Percentiles rank a stretch among this genome's conserved stretches.
phyloP scores from a whole-genome alignment of 2,113 vertebrate genomes.

The Suncus etruscus region DNA sequence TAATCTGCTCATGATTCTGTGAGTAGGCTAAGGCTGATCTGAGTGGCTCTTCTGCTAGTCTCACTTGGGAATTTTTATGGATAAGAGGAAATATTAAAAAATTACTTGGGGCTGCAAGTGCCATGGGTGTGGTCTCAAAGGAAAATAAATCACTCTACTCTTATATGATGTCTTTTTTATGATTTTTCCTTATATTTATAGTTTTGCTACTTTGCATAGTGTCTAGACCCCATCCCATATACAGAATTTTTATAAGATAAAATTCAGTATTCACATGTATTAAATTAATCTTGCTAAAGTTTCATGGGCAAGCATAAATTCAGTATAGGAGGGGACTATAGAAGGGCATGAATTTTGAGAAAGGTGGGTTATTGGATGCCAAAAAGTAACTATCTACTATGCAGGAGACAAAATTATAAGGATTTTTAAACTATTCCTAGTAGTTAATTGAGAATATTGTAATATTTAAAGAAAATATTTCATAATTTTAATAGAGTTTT shows the following conservation, averaged over 20 bases:
- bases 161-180: neutral
- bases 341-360: neutral
- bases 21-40: neutral
- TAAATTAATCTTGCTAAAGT: neutral
- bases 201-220: neutral
- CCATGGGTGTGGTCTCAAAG: no score
- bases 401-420: neutral
- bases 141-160: neutral
- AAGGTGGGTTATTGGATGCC: neutral
- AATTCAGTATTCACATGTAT: neutral
- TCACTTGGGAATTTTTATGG: neutral
- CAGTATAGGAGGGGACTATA: neutral
- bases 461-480: constrained; percentile 32
- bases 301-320: neutral
- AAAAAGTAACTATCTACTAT: neutral
- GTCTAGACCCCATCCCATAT: neutral
- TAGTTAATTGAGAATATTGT: constrained; percentile 15
- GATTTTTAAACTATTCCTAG: neutral
- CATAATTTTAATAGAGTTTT: constrained; percentile 6
- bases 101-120: no score
- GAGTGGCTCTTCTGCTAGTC: neutral
- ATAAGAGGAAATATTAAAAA: neutral
- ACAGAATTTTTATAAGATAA: neutral
- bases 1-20: neutral
- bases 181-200: neutral